phyloP scores from a whole-genome alignment of 1,140 invertebrate species.

The Atta cephalotes region DNA sequence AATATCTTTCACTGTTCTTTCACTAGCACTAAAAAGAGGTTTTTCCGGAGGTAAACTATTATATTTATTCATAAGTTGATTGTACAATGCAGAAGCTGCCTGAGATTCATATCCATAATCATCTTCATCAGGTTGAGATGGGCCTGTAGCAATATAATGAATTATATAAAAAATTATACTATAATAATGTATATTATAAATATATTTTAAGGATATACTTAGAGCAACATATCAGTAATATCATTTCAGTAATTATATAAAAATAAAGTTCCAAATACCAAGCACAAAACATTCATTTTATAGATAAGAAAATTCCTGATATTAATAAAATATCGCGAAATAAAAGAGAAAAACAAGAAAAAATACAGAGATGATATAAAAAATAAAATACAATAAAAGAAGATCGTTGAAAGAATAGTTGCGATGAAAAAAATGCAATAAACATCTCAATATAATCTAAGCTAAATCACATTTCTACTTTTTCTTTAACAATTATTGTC shows the following conservation, averaged over 20 bases:
- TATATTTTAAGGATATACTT: background rate
- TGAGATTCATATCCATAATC: slow-evolving; percentile 96
- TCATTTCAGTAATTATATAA: slow-evolving; percentile 10
- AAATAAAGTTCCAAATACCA: slow-evolving; percentile 66
- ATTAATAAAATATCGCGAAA: background rate
- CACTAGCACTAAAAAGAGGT: slow-evolving; percentile 77
- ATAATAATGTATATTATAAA: background rate
- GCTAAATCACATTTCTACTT: slow-evolving; percentile 1
- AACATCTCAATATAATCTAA: background rate
- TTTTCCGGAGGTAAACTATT: slow-evolving; percentile 90
- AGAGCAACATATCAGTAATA: slow-evolving; percentile 2
- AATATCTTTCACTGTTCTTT: slow-evolving; percentile 84
- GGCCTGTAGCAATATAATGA: slow-evolving; percentile 83
- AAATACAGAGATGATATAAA: background rate
- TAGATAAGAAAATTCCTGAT: slow-evolving; percentile 1
- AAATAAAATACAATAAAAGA: background rate
- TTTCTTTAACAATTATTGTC: background rate
- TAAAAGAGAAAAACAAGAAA: background rate
- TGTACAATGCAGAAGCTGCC: slow-evolving; percentile 92
- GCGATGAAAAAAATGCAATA: background rate
- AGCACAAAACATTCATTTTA: slow-evolving; percentile 11
- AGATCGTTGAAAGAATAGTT: background rate
- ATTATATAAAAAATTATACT: background rate
- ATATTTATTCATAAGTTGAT: slow-evolving; percentile 94
- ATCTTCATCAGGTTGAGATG: slow-evolving; percentile 94